Evolutionary conservation across 2,113 vertebrate species (phyloP).

Genomic region (Natator depressus): DNA sequence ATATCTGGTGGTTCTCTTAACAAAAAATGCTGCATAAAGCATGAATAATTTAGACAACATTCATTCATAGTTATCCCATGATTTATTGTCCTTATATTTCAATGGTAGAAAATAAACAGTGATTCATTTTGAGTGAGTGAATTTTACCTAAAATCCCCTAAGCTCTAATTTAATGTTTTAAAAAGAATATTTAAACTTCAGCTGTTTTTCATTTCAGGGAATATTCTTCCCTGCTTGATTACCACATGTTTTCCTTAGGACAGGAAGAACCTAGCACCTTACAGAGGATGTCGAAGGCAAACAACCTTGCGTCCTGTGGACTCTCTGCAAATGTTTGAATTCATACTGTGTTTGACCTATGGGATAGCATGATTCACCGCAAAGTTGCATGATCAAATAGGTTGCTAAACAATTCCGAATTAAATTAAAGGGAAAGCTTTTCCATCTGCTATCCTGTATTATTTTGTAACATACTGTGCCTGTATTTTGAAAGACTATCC

Average conservation of each 20-base stretch:
- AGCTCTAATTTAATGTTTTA: neutral
- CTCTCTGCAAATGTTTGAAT: neutral
- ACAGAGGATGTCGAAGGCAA: neutral
- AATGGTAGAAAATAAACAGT: neutral
- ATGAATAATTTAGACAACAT: neutral
- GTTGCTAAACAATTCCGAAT: neutral
- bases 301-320: constrained; percentile 10
- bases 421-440: neutral
- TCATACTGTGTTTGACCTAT: constrained; percentile 58
- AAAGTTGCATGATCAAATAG: rapidly evolving
- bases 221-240: neutral
- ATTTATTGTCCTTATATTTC: neutral
- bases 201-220: neutral
- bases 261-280: neutral
- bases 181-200: neutral
- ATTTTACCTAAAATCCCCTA: neutral
- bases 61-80: neutral
- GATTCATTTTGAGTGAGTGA: neutral
- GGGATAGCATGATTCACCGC: neutral
- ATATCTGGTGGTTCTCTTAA: neutral
- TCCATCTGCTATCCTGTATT: neutral
- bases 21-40: neutral
- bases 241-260: neutral
- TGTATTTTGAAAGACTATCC: neutral
- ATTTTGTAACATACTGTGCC: rapidly evolving